Evolutionary conservation across 2,888 invertebrate species (phyloP), one percentile per base, ranked within the genome.

Genomic region (Steromphala cineraria): DNA sequence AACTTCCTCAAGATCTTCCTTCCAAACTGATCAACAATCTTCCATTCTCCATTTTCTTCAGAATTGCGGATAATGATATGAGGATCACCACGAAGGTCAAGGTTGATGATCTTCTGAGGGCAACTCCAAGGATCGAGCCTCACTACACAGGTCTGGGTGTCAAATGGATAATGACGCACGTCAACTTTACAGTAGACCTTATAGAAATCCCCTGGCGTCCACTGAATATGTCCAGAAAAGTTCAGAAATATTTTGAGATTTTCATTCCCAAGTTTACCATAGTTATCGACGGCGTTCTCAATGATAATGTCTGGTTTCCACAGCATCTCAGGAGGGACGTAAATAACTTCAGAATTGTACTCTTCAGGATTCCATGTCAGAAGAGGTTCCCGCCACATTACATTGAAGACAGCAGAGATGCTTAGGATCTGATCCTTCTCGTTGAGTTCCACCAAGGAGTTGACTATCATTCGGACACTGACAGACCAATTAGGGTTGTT

Each of bases 1-100:
- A 5, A 10, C 31, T 74, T 7, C 17, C 4, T 17, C 71, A n/a
- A 24, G 5, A 62, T n/a, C 24, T 62, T 74, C 10, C 24, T 1
- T 36, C n/a, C 19, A 21, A 46, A 19, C 2, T 15, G 15, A 3
- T 74, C 71, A 5, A 0, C 5, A 17, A 74, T 19, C 21, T 74
- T 36, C 71, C 71, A 74, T 19, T 74, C 71, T 1, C 71, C 71
- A 74, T 74, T 74, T n/a, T 74, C 46, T 10, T 74, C 71, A 46
- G 46, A 46, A 17, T 5, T 10, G 1, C 19, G 8, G 19, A 1
- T 46, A 0, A 17, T 15, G 4, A n/a, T 21, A 4, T 17, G 40
- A 4, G 40, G 71, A 2, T 7, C 21, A 31, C 13, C 17, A 36
- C 24, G 17, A 3, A 40, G 71, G 19, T 40, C 71, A n/a, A 74